Conservation (phyloP, 1,140 invertebrate genomes). For the Cotesia typhae region DNA sequence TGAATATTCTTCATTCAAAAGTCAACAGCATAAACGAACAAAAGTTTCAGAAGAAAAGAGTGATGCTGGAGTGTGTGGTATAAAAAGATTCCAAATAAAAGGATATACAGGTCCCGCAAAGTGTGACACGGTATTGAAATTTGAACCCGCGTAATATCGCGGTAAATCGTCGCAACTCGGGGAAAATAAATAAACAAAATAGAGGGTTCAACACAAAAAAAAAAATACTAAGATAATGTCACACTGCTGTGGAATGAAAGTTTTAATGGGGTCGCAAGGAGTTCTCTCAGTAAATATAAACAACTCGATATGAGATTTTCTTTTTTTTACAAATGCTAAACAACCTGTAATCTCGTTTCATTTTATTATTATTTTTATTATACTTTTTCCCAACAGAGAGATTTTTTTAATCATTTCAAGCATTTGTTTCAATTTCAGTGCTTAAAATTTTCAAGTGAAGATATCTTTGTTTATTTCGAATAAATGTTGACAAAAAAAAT, state of each 20-base stretch:
- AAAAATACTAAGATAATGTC: not conserved
- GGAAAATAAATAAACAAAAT: not conserved
- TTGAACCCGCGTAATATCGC: not conserved
- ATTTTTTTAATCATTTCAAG: too few species aligned
- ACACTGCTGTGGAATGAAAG: not conserved
- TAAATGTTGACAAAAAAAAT: too few species aligned
- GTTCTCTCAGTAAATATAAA: conserved; percentile 7
- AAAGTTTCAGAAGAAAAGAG: too few species aligned
- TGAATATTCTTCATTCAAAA: too few species aligned
- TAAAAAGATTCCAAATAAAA: too few species aligned
- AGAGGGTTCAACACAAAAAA: not conserved
- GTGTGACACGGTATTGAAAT: not conserved
- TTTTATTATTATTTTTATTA: not conserved
- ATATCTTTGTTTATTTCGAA: too few species aligned
- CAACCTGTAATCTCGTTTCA: not conserved
- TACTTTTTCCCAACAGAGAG: not conserved
- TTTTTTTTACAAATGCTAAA: not conserved
- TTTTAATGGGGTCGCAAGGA: not conserved
- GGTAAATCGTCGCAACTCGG: conserved; percentile 5
- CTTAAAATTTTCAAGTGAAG: too few species aligned
- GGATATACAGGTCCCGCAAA: too few species aligned
- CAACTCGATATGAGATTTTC: not conserved
- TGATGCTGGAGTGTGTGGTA: too few species aligned
- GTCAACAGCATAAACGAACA: too few species aligned
- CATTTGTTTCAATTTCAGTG: too few species aligned